Evolutionary conservation across 2,797 vertebrate species (phyloP).

Genomic region (Enteromius argenteus): DNA sequence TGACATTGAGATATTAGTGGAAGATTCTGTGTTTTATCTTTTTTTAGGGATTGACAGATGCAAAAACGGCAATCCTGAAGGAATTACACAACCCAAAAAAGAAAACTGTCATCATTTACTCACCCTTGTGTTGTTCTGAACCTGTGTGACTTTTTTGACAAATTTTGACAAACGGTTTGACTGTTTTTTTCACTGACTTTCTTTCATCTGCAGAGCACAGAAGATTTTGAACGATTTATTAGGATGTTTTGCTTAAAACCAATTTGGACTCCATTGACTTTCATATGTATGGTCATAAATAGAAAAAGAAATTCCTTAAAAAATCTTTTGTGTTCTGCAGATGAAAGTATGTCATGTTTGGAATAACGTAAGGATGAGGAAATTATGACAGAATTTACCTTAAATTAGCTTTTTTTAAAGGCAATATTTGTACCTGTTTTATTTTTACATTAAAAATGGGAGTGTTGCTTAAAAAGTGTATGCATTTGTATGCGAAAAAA

Average conservation of each 20-base stretch:
- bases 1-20: slow-evolving; percentile 20
- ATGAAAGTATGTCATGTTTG: neutral
- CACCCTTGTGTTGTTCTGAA: neutral
- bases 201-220: neutral
- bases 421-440: neutral
- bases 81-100: neutral
- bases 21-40: neutral
- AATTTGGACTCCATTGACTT: neutral
- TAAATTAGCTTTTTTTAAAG: neutral
- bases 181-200: neutral
- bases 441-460: neutral
- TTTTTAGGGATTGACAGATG: neutral
- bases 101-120: neutral
- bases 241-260: neutral
- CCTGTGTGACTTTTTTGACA: neutral
- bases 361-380: neutral
- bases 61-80: neutral
- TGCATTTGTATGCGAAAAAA: neutral
- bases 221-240: neutral
- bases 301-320: neutral
- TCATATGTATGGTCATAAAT: neutral
- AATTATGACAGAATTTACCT: neutral
- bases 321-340: neutral
- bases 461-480: neutral
- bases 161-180: neutral